Evolutionary conservation across 1,140 invertebrate species (phyloP).

Genomic region (Bombyx mori): DNA sequence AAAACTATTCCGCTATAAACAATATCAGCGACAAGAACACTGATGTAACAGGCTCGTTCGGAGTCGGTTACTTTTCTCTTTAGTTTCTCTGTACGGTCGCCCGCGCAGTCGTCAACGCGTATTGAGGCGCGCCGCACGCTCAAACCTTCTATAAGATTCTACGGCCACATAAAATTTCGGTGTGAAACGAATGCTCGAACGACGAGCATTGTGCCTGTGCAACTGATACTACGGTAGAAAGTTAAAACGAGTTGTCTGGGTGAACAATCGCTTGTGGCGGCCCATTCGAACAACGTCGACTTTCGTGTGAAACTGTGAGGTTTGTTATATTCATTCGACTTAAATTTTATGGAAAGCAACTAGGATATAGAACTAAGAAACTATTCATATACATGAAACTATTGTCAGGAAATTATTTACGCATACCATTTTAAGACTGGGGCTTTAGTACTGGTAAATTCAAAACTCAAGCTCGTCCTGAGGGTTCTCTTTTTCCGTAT

Average conservation of each 20-base stretch:
- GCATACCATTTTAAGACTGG: no score
- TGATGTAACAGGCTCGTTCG: slow-evolving; percentile 46
- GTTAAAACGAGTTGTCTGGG: slow-evolving; percentile 21
- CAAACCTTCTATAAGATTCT: slow-evolving; percentile 9
- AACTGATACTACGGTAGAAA: slow-evolving; percentile 26
- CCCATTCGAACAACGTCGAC: slow-evolving; percentile 13
- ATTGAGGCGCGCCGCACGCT: slow-evolving; percentile 33
- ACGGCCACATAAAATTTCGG: slow-evolving; percentile 15
- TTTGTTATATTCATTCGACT: slow-evolving; percentile 20
- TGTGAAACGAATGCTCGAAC: slow-evolving; percentile 18
- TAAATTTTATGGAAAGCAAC: no score
- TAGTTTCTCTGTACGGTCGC: slow-evolving; percentile 48
- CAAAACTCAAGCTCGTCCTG: no score
- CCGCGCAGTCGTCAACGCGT: slow-evolving; percentile 37
- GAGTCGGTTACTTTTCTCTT: slow-evolving; percentile 50
- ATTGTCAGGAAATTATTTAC: no score
- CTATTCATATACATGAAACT: no score
- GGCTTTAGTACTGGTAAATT: no score
- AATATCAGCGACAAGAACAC: slow-evolving; percentile 39
- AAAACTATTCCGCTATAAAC: slow-evolving; percentile 19
- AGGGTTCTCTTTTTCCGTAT: no score
- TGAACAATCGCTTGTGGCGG: slow-evolving; percentile 22
- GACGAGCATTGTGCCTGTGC: slow-evolving; percentile 26
- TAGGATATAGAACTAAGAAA: no score
- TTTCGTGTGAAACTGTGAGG: slow-evolving; percentile 46